phyloP scores from a whole-genome alignment of 2,113 vertebrate species.

The Oreotrochilus melanogaster region DNA sequence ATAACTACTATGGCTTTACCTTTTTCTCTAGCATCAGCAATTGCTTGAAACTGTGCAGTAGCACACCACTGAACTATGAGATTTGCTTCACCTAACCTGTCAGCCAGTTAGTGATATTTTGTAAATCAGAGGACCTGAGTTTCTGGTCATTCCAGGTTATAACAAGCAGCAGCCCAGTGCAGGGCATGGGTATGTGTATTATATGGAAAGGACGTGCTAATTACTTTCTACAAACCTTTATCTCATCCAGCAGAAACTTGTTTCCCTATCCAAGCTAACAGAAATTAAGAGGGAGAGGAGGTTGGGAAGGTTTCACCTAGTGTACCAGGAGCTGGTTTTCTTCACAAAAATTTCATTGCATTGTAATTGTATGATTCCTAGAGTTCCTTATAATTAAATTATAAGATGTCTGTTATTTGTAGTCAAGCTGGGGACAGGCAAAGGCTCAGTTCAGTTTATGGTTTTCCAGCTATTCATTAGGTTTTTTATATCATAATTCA shows the following conservation, averaged over 20 bases:
- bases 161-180: neutral
- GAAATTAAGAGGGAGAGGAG: neutral
- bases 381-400: slow-evolving; percentile 5
- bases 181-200: neutral
- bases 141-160: neutral
- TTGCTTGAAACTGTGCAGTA: neutral
- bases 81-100: neutral
- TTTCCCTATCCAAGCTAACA: neutral
- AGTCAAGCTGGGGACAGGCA: neutral
- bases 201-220: neutral
- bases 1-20: neutral
- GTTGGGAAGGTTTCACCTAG: neutral
- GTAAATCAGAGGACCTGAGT: neutral
- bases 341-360: slow-evolving; percentile 3
- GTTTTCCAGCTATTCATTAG: neutral
- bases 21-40: neutral
- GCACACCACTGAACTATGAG: neutral
- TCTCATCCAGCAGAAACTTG: neutral
- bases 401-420: neutral
- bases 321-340: neutral
- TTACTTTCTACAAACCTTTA: neutral
- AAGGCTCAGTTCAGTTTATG: neutral
- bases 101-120: neutral
- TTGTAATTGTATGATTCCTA: neutral
- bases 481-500: neutral